Conservation (phyloP, 2,113 vertebrate genomes). For the Loxodonta africana region DNA sequence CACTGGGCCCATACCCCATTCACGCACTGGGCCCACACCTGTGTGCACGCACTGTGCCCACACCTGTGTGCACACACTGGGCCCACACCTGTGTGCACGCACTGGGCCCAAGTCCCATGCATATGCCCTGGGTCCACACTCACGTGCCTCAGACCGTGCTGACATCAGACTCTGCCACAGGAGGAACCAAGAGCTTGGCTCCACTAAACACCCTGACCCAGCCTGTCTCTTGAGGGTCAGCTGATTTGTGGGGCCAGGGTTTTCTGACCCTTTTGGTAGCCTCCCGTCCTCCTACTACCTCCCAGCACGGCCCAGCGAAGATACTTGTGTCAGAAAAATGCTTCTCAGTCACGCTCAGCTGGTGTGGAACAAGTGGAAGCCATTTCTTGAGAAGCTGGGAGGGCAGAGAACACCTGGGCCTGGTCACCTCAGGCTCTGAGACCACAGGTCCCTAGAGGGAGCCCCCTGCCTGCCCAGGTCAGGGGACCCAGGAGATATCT, state of each 20-base stretch:
- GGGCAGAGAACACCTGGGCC: background rate
- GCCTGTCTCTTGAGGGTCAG: background rate
- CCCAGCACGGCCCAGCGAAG: background rate
- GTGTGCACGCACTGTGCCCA: background rate
- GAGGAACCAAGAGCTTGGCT: background rate
- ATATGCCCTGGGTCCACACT: background rate
- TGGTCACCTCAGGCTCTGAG: background rate
- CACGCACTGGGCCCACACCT: accelerated
- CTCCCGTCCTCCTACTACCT: background rate
- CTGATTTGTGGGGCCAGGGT: background rate
- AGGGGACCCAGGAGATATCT: background rate
- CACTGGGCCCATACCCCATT: background rate
- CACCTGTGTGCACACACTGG: background rate
- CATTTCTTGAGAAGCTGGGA: background rate
- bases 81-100: accelerated
- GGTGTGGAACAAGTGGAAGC: background rate
- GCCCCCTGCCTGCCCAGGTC: background rate
- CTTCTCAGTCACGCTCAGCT: background rate
- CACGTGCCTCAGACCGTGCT: background rate
- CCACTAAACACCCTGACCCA: background rate
- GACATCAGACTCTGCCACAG: no score
- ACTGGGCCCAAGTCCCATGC: no score
- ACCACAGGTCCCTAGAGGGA: background rate
- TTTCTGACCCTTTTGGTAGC: background rate
- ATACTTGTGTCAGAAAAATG: background rate